A percentile compares a stretch with the other conserved stretches of the same genome.
Conservation (phyloP, 1,140 invertebrate genomes). For the Drosophila grimshawi region DNA sequence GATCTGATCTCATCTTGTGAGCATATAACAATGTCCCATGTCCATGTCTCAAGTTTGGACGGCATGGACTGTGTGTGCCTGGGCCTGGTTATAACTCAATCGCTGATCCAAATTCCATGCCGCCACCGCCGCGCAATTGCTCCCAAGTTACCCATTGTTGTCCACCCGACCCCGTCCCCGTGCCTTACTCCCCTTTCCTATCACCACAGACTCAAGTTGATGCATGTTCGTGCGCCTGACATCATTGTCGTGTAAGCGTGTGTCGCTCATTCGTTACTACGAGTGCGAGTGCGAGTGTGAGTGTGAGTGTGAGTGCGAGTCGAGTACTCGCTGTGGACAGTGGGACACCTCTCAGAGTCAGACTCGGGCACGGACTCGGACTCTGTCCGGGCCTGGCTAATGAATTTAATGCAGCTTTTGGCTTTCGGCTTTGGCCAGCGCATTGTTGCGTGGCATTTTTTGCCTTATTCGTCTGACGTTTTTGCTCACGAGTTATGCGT, state of each 20-base stretch:
- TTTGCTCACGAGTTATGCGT: conserved; percentile 82
- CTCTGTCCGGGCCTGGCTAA: conserved; percentile 54
- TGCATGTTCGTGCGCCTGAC: conserved; percentile 53
- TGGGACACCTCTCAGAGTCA: conserved; percentile 34
- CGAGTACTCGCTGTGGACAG: conserved; percentile 44
- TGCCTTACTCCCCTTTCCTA: neutral
- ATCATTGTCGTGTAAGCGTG: conserved; percentile 64
- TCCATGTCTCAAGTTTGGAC: conserved; percentile 34
- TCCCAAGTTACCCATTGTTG: conserved; percentile 78
- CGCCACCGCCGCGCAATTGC: conserved; percentile 62
- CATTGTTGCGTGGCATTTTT: conserved; percentile 74
- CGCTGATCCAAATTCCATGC: conserved; percentile 78
- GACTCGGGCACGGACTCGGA: conserved; percentile 34
- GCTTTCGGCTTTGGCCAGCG: conserved; percentile 45
- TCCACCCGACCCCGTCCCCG: neutral
- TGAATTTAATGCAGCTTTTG: conserved; percentile 80
- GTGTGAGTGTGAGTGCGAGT: conserved; percentile 30
- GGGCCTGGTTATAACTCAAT: conserved; percentile 73
- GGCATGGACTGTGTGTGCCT: conserved; percentile 6
- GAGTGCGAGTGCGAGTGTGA: conserved; percentile 15
- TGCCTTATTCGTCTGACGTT: conserved; percentile 79
- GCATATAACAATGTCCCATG: conserved; percentile 53
- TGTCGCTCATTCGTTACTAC: conserved; percentile 49
- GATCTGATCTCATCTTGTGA: conserved; percentile 40
- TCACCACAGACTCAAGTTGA: conserved; percentile 28